Base-by-base conservation (phyloP, 2,113 vertebrate species). In the Isurus oxyrinchus region DNA sequence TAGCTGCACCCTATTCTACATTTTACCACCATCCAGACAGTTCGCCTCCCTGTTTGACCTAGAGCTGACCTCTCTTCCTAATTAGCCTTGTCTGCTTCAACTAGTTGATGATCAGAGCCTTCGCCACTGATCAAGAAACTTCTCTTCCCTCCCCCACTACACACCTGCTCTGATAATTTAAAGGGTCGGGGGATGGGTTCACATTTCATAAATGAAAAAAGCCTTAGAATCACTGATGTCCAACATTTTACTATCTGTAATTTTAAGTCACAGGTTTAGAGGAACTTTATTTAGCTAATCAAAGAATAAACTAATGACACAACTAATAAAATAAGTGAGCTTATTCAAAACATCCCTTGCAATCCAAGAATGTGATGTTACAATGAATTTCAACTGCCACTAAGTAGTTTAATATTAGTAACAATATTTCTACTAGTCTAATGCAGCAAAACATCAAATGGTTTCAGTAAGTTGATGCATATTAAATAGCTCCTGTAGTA, bases 11-110 rank as follows among this genome's bases (percentile, higher is more conserved):
- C 94, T 55, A 95, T 95, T 95, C 94, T 95, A 55, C 66, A 72
- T 95, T 95, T 95, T 95, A 63, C 94, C 94, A 95, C 66, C 94
- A 49, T 72, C 94, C 67, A 95, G 94, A 95, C 94, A 95, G 94
- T 72, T 95, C 94, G 35, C 90, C 90, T 94, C 90, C 61, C 35
- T 72, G 94, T 49, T 95, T 95, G 94, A 95, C 94, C 94, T 67
- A 7, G 67, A 69, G 40, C 63, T 95, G 63, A 95, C 94, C 94
- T 72, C 94, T 72, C 67, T 35, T 72, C 94, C 66, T 95, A 72
- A 72, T 95, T 95, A 67, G 94, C 94, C 94, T 67, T 76, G 94
- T 72, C 94, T 95, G 94, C 67, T 72, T 7, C 23, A 72, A 53
- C 40, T 69, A 55, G 94, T 95, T 95, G 94, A 35, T 95, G 66